Evolutionary conservation across 2,113 vertebrate genomes (phyloP), one percentile per base, ranked within the genome.

Genomic region (Bombycilla garrulus): DNA sequence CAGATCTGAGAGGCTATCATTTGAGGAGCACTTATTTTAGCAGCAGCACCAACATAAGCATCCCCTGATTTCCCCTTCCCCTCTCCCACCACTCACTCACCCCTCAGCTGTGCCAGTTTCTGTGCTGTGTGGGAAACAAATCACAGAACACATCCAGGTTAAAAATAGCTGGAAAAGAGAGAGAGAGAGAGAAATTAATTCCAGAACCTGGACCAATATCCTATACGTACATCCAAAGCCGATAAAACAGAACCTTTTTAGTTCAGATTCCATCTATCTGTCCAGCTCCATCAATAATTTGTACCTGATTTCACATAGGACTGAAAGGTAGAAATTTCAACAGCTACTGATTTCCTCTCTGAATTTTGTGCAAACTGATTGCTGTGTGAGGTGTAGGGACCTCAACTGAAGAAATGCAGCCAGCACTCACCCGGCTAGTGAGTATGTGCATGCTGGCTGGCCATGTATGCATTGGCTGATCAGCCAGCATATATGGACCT

Each of bases 111-210:
- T 88, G 86, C 86, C 82, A 83, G 62, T 81, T 83, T 88, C 82
- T 62, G 3, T 84, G 86, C 64, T 81, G 67, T 92, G 91, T 73
- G 60, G 51, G 82, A 96, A 96, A 96, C 76, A 86, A 83, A 86
- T 86, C 3, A 4, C 82, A 93, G 91, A 90, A 86, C 56, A 77
- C 79, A 83, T 94, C 67, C 92, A 93, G 67, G 67, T 69, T 96
- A 96, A 97, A 96, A 97, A 95, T 74, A 96, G 86, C 94, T 90
- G 72, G 24, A 90, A 95, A 81, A 83, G 33, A 90, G 61, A 65
- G 33, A 60, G 42, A 83, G 78, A 93, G 61, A 92, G 45, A 95
- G 25, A 91, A 93, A 90, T 92, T 2, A 95, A 81, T 94, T 88
- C 92, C 86, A 96, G 92, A 94, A 96, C 74, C 70, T 81, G 70